phyloP scores from a whole-genome alignment of 2,113 vertebrate genomes.

The Cebus imitator region DNA sequence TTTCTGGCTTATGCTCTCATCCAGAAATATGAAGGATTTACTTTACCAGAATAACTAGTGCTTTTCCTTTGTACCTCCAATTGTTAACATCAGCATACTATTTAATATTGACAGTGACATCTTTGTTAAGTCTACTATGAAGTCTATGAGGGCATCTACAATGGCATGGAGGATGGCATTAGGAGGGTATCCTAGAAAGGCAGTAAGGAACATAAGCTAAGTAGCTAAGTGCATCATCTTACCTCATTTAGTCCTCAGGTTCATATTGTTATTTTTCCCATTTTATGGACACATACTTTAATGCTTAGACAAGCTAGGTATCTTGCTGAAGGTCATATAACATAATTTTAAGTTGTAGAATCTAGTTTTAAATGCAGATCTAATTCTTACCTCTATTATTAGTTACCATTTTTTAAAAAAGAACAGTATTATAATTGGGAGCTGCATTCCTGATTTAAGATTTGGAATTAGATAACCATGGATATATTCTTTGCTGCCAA shows the following conservation, averaged over 20 bases:
- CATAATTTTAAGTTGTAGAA: not conserved
- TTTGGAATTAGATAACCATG: not conserved
- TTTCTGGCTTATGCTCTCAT: not conserved
- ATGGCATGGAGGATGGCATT: not conserved
- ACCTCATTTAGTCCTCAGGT: not conserved
- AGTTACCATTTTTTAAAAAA: not conserved
- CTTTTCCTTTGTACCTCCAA: not conserved
- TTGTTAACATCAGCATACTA: not conserved
- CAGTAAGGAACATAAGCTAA: not conserved
- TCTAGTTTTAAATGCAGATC: not conserved
- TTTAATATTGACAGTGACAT: not conserved
- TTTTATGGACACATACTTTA: not conserved
- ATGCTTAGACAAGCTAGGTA: not conserved
- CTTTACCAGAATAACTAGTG: not conserved
- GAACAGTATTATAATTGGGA: not conserved
- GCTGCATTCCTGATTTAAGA: not conserved
- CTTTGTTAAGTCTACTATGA: not conserved
- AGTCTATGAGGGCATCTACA: not conserved
- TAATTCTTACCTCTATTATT: slow-evolving; percentile 23
- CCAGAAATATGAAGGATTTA: not conserved
- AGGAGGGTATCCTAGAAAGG: not conserved
- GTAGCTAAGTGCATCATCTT: not conserved
- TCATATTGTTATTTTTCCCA: not conserved
- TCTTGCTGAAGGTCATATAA: not conserved
- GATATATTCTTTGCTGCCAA: not conserved